Conservation (phyloP, 2,888 invertebrate genomes). For the Papilio protenor region DNA sequence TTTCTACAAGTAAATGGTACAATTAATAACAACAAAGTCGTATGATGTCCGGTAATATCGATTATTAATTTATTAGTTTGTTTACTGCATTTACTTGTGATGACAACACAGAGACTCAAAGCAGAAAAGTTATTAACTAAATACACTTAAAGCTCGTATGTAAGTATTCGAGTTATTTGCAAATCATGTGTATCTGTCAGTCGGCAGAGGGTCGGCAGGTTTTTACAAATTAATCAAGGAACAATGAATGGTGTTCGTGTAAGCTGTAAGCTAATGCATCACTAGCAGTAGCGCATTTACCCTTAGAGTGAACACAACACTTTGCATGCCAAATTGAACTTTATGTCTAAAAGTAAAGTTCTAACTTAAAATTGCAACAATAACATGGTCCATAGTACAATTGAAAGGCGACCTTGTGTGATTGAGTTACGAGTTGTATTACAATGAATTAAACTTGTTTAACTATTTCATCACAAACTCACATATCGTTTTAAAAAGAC, state of each 20-base stretch:
- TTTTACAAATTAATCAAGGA: constrained; percentile 64
- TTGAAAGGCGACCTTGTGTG: background rate
- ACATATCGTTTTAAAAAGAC: background rate
- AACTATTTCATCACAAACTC: background rate
- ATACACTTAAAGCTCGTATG: background rate
- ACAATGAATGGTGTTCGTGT: constrained; percentile 46
- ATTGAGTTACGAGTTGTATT: background rate
- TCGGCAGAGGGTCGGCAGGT: constrained; percentile 45
- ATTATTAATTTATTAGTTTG: background rate
- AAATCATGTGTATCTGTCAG: constrained; percentile 43
- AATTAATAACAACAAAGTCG: background rate
- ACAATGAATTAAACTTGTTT: background rate
- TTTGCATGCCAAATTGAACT: constrained; percentile 11
- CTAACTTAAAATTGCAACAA: background rate
- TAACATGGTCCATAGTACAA: background rate
- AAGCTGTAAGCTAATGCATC: constrained; percentile 13
- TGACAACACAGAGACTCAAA: too few relatives aligned
- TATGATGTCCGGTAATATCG: background rate
- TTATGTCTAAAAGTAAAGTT: background rate
- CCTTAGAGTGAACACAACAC: constrained; percentile 13
- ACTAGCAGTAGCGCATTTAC: constrained; percentile 22
- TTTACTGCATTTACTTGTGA: too few relatives aligned
- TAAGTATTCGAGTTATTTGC: background rate
- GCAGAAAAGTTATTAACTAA: background rate
- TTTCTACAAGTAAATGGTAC: background rate